A percentile compares a stretch with the other conserved stretches of the same genome.
Evolutionary conservation across 2,113 vertebrate genomes (phyloP).

Genomic region (Dipodomys merriami): DNA sequence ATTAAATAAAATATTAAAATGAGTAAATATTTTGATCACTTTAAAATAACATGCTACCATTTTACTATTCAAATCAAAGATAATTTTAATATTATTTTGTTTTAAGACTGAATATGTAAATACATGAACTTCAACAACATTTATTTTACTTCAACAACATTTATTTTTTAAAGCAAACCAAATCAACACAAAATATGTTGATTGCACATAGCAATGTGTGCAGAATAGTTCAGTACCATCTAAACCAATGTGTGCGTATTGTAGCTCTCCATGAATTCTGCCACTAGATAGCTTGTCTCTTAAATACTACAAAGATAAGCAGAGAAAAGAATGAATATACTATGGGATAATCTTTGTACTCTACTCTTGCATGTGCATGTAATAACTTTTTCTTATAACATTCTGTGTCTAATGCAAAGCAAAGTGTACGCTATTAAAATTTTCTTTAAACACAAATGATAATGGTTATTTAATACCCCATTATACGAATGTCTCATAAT

Average conservation of each 20-base stretch:
- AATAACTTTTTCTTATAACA: conserved; percentile 21
- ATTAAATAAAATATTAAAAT: background rate
- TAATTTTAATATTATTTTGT: background rate
- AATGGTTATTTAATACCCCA: background rate
- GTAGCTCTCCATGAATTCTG: background rate
- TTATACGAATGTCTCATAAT: background rate
- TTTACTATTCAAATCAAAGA: background rate
- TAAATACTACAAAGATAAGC: background rate
- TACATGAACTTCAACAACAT: background rate
- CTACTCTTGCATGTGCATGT: background rate
- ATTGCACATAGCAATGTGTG: background rate
- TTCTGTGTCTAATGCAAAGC: background rate
- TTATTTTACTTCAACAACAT: background rate
- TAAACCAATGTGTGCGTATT: background rate
- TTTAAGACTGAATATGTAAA: background rate
- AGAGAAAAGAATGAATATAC: background rate
- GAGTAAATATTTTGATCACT: background rate
- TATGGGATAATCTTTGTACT: background rate
- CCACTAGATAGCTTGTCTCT: background rate
- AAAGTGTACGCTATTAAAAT: background rate
- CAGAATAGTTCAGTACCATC: background rate
- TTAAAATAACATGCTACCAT: background rate
- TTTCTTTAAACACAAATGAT: background rate
- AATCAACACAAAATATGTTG: background rate
- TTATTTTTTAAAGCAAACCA: background rate